These are phyloP conservation scores for Scaptomyza hsui DNA, from an alignment of 1,140 invertebrate genomes.

Conservation along the genomic window DNA sequence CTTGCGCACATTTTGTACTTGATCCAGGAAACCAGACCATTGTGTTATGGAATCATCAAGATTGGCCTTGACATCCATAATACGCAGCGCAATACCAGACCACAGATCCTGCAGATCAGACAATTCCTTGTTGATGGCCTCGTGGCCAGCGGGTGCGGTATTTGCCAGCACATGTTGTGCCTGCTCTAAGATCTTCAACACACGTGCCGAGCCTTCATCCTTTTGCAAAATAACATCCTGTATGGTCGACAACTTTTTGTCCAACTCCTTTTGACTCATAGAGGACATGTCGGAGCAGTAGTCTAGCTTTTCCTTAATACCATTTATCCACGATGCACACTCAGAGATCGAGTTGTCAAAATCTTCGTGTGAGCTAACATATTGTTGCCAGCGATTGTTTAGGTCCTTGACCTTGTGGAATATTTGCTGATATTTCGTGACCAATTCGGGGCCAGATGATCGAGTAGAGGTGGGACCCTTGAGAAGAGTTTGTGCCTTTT, in stretches of 20 bases:
- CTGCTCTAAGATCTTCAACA: constrained; percentile 93
- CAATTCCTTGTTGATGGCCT: constrained; percentile 92
- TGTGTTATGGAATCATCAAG: constrained; percentile 95
- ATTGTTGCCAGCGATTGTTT: constrained; percentile 95
- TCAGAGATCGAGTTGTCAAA: constrained; percentile 92
- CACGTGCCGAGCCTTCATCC: constrained; percentile 95
- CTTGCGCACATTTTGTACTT: constrained; percentile 93
- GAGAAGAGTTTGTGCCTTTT: constrained; percentile 93
- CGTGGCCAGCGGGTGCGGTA: constrained; percentile 94
- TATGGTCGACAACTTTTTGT: constrained; percentile 92
- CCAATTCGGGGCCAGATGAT: constrained; percentile 92
- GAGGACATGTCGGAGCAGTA: constrained; percentile 93
- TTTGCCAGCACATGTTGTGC: constrained; percentile 96
- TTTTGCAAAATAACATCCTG: constrained; percentile 94
- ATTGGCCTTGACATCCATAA: constrained; percentile 94
- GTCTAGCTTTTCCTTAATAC: constrained; percentile 92
- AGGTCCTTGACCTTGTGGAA: constrained; percentile 96
- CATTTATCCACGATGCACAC: constrained; percentile 93
- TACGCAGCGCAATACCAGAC: constrained; percentile 93
- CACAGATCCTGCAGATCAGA: constrained; percentile 94
- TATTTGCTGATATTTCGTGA: constrained; percentile 95
- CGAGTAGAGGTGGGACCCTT: constrained; percentile 86
- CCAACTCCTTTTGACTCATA: constrained; percentile 92
- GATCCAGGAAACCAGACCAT: constrained; percentile 94
- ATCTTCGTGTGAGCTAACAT: constrained; percentile 94